Conservation (phyloP, 1,140 invertebrate genomes). For the Drosophila nasuta region DNA sequence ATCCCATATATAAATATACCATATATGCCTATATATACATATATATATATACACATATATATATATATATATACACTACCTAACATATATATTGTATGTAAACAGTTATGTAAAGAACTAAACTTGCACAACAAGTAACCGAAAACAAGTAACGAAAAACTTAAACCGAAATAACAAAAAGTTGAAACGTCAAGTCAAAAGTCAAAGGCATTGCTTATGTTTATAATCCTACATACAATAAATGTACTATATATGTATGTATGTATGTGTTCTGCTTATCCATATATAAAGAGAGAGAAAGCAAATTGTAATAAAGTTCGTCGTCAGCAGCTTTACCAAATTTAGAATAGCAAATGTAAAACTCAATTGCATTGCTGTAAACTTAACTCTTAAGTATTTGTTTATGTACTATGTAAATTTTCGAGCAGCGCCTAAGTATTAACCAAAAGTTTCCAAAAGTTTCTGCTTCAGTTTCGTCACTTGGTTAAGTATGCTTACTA, state of each 20-base stretch:
- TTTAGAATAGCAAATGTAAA: slow-evolving; percentile 2
- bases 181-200: slow-evolving; percentile 2
- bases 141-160: background rate
- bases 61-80: slow-evolving; percentile 4
- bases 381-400: slow-evolving; percentile 24
- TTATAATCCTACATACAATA: slow-evolving; percentile 6
- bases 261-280: slow-evolving; percentile 5
- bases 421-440: slow-evolving; percentile 33
- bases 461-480: slow-evolving; percentile 9
- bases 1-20: slow-evolving; percentile 26
- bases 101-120: too few relatives aligned
- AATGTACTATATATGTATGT: slow-evolving; percentile 1
- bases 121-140: too few relatives aligned
- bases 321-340: background rate
- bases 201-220: slow-evolving; percentile 3
- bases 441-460: slow-evolving; percentile 14
- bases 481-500: slow-evolving; percentile 45
- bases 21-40: slow-evolving; percentile 33
- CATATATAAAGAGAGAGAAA: slow-evolving; percentile 2
- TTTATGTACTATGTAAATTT: slow-evolving; percentile 37
- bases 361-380: slow-evolving; percentile 23
- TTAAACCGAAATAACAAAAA: background rate
- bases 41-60: slow-evolving; percentile 19
- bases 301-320: slow-evolving; percentile 26
- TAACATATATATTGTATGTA: too few relatives aligned